These are phyloP conservation scores for Agrotis clavis DNA, from an alignment of 2,888 invertebrate species.

Conservation along the genomic window DNA sequence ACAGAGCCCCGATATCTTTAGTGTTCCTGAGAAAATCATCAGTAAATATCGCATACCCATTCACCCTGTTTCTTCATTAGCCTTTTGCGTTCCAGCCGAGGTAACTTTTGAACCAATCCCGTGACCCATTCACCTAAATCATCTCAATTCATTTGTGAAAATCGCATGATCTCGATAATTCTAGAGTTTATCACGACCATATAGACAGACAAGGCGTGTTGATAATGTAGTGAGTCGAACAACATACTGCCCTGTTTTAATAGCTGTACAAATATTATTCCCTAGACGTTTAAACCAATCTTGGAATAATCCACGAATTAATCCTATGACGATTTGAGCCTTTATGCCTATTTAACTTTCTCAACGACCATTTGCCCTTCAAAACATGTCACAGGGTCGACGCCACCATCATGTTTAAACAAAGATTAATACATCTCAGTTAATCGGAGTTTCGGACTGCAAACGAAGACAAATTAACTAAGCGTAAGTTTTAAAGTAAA, in stretches of 20 bases:
- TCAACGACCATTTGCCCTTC: slow-evolving; percentile 38
- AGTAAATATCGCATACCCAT: too few relatives aligned
- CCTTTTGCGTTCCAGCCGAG: too few relatives aligned
- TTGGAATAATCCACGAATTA: slow-evolving; percentile 19
- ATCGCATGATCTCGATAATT: too few relatives aligned
- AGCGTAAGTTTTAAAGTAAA: slow-evolving; percentile 46
- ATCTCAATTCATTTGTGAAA: too few relatives aligned
- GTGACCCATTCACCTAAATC: too few relatives aligned
- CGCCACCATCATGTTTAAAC: slow-evolving; percentile 51
- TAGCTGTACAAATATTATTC: slow-evolving; percentile 13
- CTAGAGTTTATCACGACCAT: too few relatives aligned
- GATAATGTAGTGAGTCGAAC: not conserved
- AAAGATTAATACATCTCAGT: slow-evolving; percentile 60
- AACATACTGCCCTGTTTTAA: not conserved
- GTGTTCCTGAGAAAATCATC: too few relatives aligned
- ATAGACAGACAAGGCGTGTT: too few relatives aligned
- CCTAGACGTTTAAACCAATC: slow-evolving; percentile 20
- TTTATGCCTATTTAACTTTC: slow-evolving; percentile 46
- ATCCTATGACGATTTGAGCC: slow-evolving; percentile 25
- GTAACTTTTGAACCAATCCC: too few relatives aligned
- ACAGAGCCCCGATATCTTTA: too few relatives aligned
- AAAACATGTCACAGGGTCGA: slow-evolving; percentile 33
- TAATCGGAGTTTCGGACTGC: slow-evolving; percentile 46
- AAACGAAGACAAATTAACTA: slow-evolving; percentile 63
- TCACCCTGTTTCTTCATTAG: too few relatives aligned